Evolutionary conservation across 2,888 invertebrate genomes (phyloP), one percentile per base, ranked within the genome.

Genomic region (Chymomyza amoena): DNA sequence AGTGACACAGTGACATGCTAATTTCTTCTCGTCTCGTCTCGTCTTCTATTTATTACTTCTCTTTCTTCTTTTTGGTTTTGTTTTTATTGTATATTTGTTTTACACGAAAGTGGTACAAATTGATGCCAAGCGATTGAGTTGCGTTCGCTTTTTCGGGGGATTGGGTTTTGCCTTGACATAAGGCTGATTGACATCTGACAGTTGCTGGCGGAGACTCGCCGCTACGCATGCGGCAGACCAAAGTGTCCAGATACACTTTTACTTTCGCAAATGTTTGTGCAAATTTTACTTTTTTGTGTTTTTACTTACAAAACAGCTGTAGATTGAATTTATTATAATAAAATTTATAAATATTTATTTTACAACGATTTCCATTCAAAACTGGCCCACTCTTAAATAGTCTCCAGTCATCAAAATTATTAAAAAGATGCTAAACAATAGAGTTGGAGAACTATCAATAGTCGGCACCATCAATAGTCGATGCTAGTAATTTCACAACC

Each of bases 151-250:
- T 50, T 32, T 62, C 32, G 32, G 32, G 18, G 51, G 68, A 76
- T 76, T 72, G 72, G 54, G 54, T 16, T 54, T 66, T 72, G 68
- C 69, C 73, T 66, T 78, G 80, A 81, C 86, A 88, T 88, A 86
- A 86, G 86, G 88, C 88, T 87, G 86, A 88, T 84, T 87, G 86
- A 86, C 88, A 87, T 78, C 85, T 87, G 82, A 84, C 88, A 86
- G 88, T 70, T 79, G 76, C 76, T 78, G 56, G 15, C 51, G n/a
- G 28, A 56, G 64, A 66, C 2, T 13, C 9, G 9, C n/a, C n/a
- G n/a, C 15, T 20, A n/a, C 32, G 15, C 15, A n/a, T 15, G 32
- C 36, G 32, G 32, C 6, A 1, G 9, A 13, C 39, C 13, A 13
- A 45, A 45, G 39, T 45, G 13, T 63, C 66, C 45, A 70, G 73